These are phyloP conservation scores for Zoroaster sp. DNA, from an alignment of 53 echinoderm and acorn worm species.

Conservation along the genomic window DNA sequence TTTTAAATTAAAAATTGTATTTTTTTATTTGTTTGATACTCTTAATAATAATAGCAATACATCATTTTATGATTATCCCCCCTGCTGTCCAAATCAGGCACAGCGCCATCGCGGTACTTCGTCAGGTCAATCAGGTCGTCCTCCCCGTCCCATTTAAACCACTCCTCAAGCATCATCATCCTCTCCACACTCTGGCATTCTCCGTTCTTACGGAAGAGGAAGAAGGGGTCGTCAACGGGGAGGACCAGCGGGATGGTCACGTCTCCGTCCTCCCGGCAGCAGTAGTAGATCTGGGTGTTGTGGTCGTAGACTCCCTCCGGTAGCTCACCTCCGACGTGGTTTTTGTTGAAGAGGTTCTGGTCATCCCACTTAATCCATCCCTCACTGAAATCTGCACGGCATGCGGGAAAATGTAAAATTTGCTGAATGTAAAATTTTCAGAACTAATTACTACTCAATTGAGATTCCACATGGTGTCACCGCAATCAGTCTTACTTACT, in stretches of 20 bases:
- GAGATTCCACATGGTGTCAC: neutral
- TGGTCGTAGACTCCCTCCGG: constrained; percentile 48
- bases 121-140: constrained; percentile 9
- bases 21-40: neutral
- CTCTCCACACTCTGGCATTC: constrained; percentile 16
- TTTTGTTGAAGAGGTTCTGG: constrained; percentile 15
- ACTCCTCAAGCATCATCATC: constrained; percentile 27
- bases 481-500: too few relatives aligned
- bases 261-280: constrained; percentile 38
- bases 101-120: constrained; percentile 3
- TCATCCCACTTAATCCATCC: constrained; percentile 71
- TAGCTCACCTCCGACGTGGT: constrained; percentile 5
- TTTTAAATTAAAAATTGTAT: too few relatives aligned
- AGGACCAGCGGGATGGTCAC: neutral
- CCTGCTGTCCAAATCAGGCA: constrained; percentile 28
- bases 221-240: constrained; percentile 28
- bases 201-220: constrained; percentile 4
- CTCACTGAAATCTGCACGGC: constrained; percentile 8
- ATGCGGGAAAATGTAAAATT: neutral
- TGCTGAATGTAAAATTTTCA: too few relatives aligned
- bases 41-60: constrained; percentile 40
- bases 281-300: constrained; percentile 48
- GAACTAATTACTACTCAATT: too few relatives aligned
- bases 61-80: constrained; percentile 29
- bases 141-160: constrained; percentile 56